phyloP scores from a whole-genome alignment of 2,888 invertebrate genomes.

The Copidosoma aretas region DNA sequence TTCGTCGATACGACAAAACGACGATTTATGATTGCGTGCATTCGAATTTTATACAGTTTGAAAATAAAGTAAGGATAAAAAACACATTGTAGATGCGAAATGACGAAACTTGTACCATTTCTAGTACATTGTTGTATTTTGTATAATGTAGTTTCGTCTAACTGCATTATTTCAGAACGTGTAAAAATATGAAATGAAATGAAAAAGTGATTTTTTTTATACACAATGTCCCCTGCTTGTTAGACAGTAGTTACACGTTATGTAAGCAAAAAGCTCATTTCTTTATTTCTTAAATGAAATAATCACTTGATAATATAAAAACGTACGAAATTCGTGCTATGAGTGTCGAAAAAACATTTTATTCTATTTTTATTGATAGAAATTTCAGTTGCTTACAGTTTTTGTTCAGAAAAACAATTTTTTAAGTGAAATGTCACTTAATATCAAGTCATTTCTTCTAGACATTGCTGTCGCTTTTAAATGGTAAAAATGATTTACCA shows the following conservation, averaged over 20 bases:
- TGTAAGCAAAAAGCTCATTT: slow-evolving; percentile 28
- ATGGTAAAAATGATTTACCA: slow-evolving; percentile 1
- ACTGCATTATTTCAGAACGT: slow-evolving; percentile 34
- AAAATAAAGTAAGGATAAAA: slow-evolving; percentile 18
- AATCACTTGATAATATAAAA: slow-evolving; percentile 29
- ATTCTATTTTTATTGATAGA: slow-evolving; percentile 27
- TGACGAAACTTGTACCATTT: slow-evolving; percentile 39
- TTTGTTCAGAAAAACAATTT: slow-evolving; percentile 32
- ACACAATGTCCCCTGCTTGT: slow-evolving; percentile 37
- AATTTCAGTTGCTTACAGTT: slow-evolving; percentile 23
- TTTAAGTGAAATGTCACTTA: slow-evolving; percentile 30
- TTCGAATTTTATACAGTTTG: slow-evolving; percentile 39
- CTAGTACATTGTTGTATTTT: slow-evolving; percentile 42
- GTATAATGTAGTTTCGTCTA: slow-evolving; percentile 35
- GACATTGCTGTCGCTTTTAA: slow-evolving; percentile 3
- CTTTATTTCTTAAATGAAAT: slow-evolving; percentile 32
- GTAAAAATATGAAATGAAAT: slow-evolving; percentile 39
- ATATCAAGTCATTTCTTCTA: slow-evolving; percentile 29
- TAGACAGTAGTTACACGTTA: slow-evolving; percentile 27
- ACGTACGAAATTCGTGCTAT: slow-evolving; percentile 39
- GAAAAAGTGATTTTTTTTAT: slow-evolving; percentile 38
- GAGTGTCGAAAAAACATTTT: slow-evolving; percentile 31
- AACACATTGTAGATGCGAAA: slow-evolving; percentile 39
- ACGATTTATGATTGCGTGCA: slow-evolving; percentile 16
- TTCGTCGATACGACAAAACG: slow-evolving; percentile 9